Base-by-base conservation (phyloP, 2,888 invertebrate genomes). In the Lamellibrachia satsuma region DNA sequence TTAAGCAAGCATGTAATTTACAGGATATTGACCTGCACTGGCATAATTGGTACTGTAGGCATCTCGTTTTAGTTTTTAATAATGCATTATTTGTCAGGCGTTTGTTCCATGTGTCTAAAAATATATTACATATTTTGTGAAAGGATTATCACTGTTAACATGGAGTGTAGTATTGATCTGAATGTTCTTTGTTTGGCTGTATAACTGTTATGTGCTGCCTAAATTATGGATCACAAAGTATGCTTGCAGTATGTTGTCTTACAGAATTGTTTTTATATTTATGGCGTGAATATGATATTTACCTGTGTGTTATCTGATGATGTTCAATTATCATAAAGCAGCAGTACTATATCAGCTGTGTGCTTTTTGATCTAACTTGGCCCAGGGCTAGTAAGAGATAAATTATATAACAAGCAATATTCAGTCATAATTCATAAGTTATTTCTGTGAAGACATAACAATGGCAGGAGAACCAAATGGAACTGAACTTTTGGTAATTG, bases 1-100 rank as follows among this genome's bases (percentile, higher is more conserved):
- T 75, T 75, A 75, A 75, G 75, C 75, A 75, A 75, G 75, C 75
- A 75, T 75, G 75, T 75, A 75, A 75, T 75, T 75, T n/a, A 75
- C 75, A 75, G 75, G 22, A 2, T 75, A 75, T n/a, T 75, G 75
- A 75, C 75, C 75, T 4, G 22, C 75, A 75, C 75, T 39, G 39
- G 39, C 39, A 39, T 39, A 39, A 39, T 39, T 39, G 39, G 39
- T 39, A 39, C 39, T 22, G 15, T 75, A 22, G 15, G 75, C 75
- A 4, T 22, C 22, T 15, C 75, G 22, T 75, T 75, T 75, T 11
- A 15, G 75, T 75, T 75, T 75, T 75, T 75, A 39, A 75, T 75
- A 6, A 22, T 75, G 75, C 75, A 75, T 75, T 75, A 75, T 75
- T 75, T 75, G 75, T 75, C 75, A 22, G 75, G 3, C 75, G 22